phyloP scores from a whole-genome alignment of 1,140 invertebrate genomes.

The Lepidotrigona ventralis region DNA sequence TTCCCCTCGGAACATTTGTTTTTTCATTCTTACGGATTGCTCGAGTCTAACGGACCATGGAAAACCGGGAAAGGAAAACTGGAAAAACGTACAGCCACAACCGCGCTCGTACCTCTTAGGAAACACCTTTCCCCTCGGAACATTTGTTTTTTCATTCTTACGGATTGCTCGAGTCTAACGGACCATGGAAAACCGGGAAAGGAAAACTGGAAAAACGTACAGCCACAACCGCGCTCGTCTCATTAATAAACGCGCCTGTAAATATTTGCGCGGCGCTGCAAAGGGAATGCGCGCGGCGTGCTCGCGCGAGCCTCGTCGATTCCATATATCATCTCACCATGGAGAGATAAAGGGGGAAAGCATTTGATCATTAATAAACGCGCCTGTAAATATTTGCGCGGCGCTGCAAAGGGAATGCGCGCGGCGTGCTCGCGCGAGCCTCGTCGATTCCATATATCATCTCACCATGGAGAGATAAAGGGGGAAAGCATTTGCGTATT shows the following conservation, averaged over 20 bases:
- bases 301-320: neutral
- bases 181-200: neutral
- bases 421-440: too few relatives aligned
- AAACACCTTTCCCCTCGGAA: constrained; percentile 2
- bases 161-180: neutral
- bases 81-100: neutral
- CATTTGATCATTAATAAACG: neutral
- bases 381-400: neutral
- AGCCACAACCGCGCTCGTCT: neutral
- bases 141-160: neutral
- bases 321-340: neutral
- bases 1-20: neutral
- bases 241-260: neutral
- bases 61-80: neutral
- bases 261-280: neutral
- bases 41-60: too few relatives aligned
- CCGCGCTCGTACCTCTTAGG: constrained; percentile 7
- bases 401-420: neutral
- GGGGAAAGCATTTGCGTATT: too few relatives aligned
- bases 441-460: neutral
- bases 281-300: neutral
- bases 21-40: constrained; percentile 8
- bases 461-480: neutral
- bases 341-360: neutral
- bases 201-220: neutral